These are phyloP conservation scores for Diorhabda elongata DNA, from an alignment of 1,140 invertebrate species.

Conservation along the genomic window DNA sequence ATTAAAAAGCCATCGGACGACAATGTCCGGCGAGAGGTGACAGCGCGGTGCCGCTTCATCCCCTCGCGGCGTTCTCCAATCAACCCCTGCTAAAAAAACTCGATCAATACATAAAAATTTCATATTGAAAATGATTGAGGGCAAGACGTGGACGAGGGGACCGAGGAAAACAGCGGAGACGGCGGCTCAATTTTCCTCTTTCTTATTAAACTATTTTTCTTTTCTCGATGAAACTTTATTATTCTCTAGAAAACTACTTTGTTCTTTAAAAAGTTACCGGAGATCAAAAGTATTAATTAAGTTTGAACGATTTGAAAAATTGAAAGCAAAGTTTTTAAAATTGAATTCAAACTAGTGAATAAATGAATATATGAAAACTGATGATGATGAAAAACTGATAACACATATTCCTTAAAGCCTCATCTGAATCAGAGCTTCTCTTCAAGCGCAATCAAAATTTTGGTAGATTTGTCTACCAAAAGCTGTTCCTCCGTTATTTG, in stretches of 20 bases:
- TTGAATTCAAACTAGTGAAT: too few relatives aligned
- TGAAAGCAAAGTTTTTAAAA: not conserved
- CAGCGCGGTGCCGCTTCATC: conserved; percentile 20
- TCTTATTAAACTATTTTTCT: conserved; percentile 22
- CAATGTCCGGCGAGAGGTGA: conserved; percentile 30
- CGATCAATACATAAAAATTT: conserved; percentile 51
- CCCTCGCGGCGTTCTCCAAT: conserved; percentile 29
- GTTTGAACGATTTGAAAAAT: conserved; percentile 2
- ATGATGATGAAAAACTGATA: too few relatives aligned
- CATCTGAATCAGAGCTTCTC: too few relatives aligned
- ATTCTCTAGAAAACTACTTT: conserved; percentile 14
- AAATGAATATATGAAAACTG: too few relatives aligned
- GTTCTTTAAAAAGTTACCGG: conserved; percentile 5
- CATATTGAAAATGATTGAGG: conserved; percentile 50
- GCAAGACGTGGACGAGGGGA: conserved; percentile 23
- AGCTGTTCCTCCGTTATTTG: too few relatives aligned
- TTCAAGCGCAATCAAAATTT: too few relatives aligned
- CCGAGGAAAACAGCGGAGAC: conserved; percentile 27
- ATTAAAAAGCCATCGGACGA: conserved; percentile 34
- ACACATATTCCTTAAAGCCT: too few relatives aligned
- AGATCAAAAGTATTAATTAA: conserved; percentile 9
- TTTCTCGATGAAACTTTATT: conserved; percentile 11
- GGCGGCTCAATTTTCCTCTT: conserved; percentile 32
- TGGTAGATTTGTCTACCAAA: too few relatives aligned
- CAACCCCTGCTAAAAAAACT: conserved; percentile 43